A percentile compares a stretch with the other conserved stretches of the same genome.
Conservation (phyloP, 2,113 vertebrate species). For the Pholis gunnellus region DNA sequence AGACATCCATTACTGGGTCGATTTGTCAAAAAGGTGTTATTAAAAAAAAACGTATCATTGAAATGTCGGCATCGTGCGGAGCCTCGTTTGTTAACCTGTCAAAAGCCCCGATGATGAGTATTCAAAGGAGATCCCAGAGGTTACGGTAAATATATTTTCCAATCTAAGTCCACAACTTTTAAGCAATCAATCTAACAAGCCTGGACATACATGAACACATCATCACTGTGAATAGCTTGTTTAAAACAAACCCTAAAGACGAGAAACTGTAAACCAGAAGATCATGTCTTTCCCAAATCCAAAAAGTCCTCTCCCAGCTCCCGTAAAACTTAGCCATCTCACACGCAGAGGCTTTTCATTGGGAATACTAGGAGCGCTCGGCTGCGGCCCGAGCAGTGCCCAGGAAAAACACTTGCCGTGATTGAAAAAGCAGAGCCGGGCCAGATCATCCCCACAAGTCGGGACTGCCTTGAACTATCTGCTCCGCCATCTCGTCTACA, state of each 20-base stretch:
- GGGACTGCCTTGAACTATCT: conserved; percentile 39
- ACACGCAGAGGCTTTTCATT: conserved; percentile 74
- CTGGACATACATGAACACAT: conserved; percentile 17
- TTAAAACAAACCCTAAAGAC: conserved; percentile 17
- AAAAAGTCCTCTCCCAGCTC: conserved; percentile 49
- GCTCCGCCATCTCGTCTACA: conserved; percentile 45
- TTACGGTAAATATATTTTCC: conserved; percentile 38
- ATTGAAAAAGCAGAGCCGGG: conserved; percentile 77
- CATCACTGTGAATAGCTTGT: conserved; percentile 17
- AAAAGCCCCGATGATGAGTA: conserved; percentile 33
- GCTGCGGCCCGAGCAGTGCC: conserved; percentile 61
- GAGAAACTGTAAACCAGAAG: conserved; percentile 36
- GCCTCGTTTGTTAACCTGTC: conserved; percentile 54
- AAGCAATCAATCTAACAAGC: conserved; percentile 27
- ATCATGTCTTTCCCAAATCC: conserved; percentile 39
- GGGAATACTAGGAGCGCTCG: conserved; percentile 54
- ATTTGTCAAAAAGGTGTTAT: conserved; percentile 36
- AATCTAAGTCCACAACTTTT: conserved; percentile 18
- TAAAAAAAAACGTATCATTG: conserved; percentile 28
- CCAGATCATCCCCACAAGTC: conserved; percentile 54
- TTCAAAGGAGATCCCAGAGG: conserved; percentile 44
- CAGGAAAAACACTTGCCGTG: conserved; percentile 80
- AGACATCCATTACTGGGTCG: conserved; percentile 9
- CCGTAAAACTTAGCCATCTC: conserved; percentile 68
- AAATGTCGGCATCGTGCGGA: conserved; percentile 11